Base-by-base conservation (phyloP, 2,113 vertebrate genomes). In the Trematomus loennbergii region DNA sequence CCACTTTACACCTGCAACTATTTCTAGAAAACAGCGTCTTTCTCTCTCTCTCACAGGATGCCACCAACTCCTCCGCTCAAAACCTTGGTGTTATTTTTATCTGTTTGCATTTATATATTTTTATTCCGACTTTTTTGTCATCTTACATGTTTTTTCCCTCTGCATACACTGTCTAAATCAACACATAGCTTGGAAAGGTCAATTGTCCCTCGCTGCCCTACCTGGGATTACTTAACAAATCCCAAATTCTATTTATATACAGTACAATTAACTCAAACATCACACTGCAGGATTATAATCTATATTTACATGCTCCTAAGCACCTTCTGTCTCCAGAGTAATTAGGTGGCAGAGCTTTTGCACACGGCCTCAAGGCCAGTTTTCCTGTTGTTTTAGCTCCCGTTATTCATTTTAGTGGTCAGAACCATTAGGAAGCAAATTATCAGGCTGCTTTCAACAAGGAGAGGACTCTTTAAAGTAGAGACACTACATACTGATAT, bases 1-100 rank as follows among this genome's bases (percentile, higher is more conserved):
- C 53, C 9, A 43, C 33, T 6, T 6, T 49, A 5, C 46, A 12
- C 36, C 52, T 36, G 64, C 15, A 11, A 11, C 49, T 22, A 1
- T 61, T 20, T 5, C 33, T 58, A 22, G n/a, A 54, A 78, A 2
- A 15, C 4, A 46, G 16, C 3, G 1, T 67, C 73, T 54, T 36
- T 59, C 15, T n/a, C n/a, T 49, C 12, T 36, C 12, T 22, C 22
- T 22, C 22, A 22, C 22, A 36, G 33, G 33, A 36, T 0, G 33
- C 33, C 66, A 57, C 61, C 5, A 6, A 59, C 78, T 70, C 74
- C 68, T 40, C 68, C 17, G 17, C 64, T 81, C 1, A 17, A 40
- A 66, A 52, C 49, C 22, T 46, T 2, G n/a, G 29, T 33, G 29
- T 60, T 45, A 22, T 68, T 61, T 46, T 40, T 65, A 64, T 17